A percentile compares a stretch with the other conserved stretches of the same genome.
These are phyloP conservation scores for Grantiella picta DNA, from an alignment of 2,113 vertebrate genomes.

Conservation along the genomic window DNA sequence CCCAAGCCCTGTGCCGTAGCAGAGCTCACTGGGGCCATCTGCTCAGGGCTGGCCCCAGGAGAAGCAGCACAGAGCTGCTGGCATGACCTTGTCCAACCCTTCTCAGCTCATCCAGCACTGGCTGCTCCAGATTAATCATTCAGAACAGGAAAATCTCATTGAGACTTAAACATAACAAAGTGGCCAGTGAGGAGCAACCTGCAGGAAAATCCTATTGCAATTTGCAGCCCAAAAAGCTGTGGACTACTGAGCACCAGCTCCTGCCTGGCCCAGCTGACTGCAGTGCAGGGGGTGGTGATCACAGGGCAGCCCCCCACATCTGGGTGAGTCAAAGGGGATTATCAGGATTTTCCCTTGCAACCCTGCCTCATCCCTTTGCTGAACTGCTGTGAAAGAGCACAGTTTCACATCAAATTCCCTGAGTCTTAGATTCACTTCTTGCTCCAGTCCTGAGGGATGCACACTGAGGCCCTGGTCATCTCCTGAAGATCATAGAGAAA, in stretches of 20 bases:
- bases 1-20: neutral
- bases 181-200: neutral
- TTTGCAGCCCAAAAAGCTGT: neutral
- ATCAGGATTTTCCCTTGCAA: neutral
- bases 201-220: neutral
- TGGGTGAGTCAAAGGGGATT: neutral
- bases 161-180: neutral
- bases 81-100: neutral
- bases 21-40: neutral
- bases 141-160: neutral
- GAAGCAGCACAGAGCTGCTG: accelerated
- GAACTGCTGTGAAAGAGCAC: accelerated
- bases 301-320: neutral
- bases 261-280: neutral
- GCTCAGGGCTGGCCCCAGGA: neutral
- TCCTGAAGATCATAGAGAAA: neutral
- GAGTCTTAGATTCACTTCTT: neutral
- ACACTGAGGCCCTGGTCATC: neutral
- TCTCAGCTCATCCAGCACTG: neutral
- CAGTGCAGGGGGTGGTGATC: accelerated
- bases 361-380: neutral
- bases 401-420: neutral
- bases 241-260: neutral
- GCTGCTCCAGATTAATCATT: neutral
- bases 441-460: neutral